These are phyloP conservation scores for Barypeithes pellucidus DNA, from an alignment of 2,888 invertebrate genomes.

Conservation along the genomic window DNA sequence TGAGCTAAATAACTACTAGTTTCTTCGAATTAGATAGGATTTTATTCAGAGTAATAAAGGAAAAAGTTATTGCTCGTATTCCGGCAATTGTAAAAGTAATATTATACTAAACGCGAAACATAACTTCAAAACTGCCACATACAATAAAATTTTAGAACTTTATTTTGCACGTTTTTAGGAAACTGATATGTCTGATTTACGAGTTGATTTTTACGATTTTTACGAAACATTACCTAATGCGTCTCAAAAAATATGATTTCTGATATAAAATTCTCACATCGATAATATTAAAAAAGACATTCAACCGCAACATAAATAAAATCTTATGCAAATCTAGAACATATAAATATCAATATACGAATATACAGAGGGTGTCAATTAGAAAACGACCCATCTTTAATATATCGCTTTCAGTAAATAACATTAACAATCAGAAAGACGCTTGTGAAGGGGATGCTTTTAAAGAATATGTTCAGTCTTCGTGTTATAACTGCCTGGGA, in stretches of 20 bases:
- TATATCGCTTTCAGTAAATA: too few species aligned
- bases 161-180: constrained; percentile 46
- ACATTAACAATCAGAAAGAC: too few species aligned
- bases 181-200: constrained; percentile 45
- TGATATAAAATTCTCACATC: background rate
- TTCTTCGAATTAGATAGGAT: background rate
- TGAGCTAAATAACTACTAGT: too few species aligned
- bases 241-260: background rate
- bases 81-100: constrained; percentile 51
- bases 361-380: too few species aligned
- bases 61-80: constrained; percentile 50
- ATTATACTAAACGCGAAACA: constrained; percentile 50
- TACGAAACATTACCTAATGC: constrained; percentile 7
- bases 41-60: constrained; percentile 44
- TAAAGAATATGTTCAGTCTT: too few species aligned
- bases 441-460: too few species aligned
- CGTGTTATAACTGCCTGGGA: too few species aligned
- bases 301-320: too few species aligned
- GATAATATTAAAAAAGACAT: background rate
- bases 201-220: constrained; percentile 34
- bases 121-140: constrained; percentile 46
- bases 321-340: too few species aligned
- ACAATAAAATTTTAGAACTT: constrained; percentile 53
- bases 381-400: too few species aligned
- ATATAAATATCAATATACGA: too few species aligned